A percentile compares a stretch with the other conserved stretches of the same genome.
Evolutionary conservation across 2,797 vertebrate genomes (phyloP).

Genomic region (Spea hammondii): DNA sequence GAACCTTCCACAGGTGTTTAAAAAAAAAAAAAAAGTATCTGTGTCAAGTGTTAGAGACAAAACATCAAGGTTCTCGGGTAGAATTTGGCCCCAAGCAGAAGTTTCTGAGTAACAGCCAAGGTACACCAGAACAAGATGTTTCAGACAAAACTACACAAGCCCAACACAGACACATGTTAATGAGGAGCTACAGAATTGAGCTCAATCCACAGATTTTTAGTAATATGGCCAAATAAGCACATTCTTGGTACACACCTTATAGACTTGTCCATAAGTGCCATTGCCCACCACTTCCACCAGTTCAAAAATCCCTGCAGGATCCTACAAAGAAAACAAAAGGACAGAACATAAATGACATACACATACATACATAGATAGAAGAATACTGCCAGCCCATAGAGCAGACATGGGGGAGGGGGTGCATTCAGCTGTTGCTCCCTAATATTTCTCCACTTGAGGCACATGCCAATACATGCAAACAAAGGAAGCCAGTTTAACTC

Average conservation of each 20-base stretch:
- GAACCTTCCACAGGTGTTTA: not conserved
- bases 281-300: slow-evolving; percentile 98
- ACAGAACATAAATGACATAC: not conserved
- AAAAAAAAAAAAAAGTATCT: not conserved
- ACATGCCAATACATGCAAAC: slow-evolving; percentile 78
- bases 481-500: slow-evolving; percentile 70
- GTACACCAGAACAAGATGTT: not conserved
- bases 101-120: not conserved
- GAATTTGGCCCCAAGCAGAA: not conserved
- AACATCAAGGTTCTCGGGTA: not conserved
- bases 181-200: too few species aligned
- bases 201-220: too few species aligned
- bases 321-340: slow-evolving; percentile 65
- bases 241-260: slow-evolving; percentile 85
- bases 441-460: slow-evolving; percentile 52
- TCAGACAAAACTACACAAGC: not conserved
- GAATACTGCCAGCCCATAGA: not conserved
- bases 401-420: slow-evolving; percentile 28
- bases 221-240: not conserved
- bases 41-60: not conserved
- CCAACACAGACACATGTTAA: too few species aligned
- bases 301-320: slow-evolving; percentile 95
- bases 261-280: slow-evolving; percentile 98
- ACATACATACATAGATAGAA: not conserved
- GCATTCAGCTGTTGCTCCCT: slow-evolving; percentile 70